Conservation (phyloP, 1,140 invertebrate genomes). For the Ceratoteleas bidentatus region DNA sequence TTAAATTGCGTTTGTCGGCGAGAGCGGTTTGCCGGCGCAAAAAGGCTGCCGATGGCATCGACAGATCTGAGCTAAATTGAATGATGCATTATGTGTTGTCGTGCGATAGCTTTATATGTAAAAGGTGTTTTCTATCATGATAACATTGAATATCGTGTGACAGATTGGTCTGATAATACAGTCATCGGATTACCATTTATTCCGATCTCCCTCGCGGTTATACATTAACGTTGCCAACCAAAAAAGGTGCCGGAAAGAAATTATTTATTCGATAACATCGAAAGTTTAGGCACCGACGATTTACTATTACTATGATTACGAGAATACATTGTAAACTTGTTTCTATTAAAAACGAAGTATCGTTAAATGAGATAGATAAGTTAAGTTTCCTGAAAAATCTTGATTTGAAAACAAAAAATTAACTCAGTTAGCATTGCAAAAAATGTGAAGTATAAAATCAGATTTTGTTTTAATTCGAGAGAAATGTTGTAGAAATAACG, state of each 20-base stretch:
- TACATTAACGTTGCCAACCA: slow-evolving; percentile 15
- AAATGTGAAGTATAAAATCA: too few species aligned
- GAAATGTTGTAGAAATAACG: too few species aligned
- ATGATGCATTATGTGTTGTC: slow-evolving; percentile 31
- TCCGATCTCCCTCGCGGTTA: slow-evolving; percentile 14
- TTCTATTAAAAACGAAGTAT: too few species aligned
- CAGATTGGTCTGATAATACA: slow-evolving; percentile 32
- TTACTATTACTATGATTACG: too few species aligned
- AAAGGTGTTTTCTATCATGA: slow-evolving; percentile 24
- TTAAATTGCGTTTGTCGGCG: slow-evolving; percentile 5
- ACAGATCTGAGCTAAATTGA: slow-evolving; percentile 33
- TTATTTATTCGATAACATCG: neutral
- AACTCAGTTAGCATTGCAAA: too few species aligned
- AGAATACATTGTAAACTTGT: too few species aligned
- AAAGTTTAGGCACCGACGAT: too few species aligned
- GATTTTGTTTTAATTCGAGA: too few species aligned
- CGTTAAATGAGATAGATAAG: too few species aligned
- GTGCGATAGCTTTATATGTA: slow-evolving; percentile 24
- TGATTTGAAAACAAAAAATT: too few species aligned
- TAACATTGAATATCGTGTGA: slow-evolving; percentile 23
- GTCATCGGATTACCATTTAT: slow-evolving; percentile 43
- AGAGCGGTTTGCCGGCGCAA: neutral
- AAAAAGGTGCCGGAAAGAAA: neutral
- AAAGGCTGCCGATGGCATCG: neutral
- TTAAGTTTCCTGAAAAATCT: too few species aligned